phyloP scores from a whole-genome alignment of 2,797 vertebrate genomes.

The Cygnus olor region DNA sequence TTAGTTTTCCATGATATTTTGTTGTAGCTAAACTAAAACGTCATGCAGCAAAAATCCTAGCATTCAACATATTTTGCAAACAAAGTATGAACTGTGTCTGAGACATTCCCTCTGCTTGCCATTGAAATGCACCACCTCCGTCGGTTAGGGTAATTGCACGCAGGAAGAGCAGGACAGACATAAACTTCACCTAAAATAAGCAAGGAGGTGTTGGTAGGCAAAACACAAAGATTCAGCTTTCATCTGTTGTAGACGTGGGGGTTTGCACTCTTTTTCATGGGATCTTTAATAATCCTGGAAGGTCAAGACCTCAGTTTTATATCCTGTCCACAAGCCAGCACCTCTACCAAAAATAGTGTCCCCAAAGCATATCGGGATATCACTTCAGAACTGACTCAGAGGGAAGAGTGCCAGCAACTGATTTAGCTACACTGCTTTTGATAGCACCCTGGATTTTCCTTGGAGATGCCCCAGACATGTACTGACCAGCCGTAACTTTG shows the following conservation, averaged over 20 bases:
- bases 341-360: conserved; percentile 68
- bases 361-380: conserved; percentile 66
- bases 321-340: conserved; percentile 62
- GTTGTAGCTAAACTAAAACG: conserved; percentile 12
- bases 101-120: background rate
- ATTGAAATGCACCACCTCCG: background rate
- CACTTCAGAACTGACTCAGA: conserved; percentile 68
- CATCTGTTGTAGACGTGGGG: background rate
- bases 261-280: conserved; percentile 28
- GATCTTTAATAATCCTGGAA: conserved; percentile 57
- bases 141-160: background rate
- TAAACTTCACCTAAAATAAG: background rate
- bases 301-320: conserved; percentile 64
- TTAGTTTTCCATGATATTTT: conserved; percentile 32
- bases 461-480: conserved; percentile 71
- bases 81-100: background rate
- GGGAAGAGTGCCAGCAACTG: conserved; percentile 60
- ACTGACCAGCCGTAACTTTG: conserved; percentile 66
- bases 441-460: conserved; percentile 71
- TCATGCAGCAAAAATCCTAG: background rate
- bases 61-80: background rate
- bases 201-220: background rate
- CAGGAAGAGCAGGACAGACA: background rate
- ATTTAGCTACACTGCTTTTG: conserved; percentile 64
- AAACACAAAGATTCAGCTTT: background rate